Evolutionary conservation across 2,797 vertebrate genomes (phyloP), one percentile per base, ranked within the genome.

Genomic region (Ctenopoma multispine): DNA sequence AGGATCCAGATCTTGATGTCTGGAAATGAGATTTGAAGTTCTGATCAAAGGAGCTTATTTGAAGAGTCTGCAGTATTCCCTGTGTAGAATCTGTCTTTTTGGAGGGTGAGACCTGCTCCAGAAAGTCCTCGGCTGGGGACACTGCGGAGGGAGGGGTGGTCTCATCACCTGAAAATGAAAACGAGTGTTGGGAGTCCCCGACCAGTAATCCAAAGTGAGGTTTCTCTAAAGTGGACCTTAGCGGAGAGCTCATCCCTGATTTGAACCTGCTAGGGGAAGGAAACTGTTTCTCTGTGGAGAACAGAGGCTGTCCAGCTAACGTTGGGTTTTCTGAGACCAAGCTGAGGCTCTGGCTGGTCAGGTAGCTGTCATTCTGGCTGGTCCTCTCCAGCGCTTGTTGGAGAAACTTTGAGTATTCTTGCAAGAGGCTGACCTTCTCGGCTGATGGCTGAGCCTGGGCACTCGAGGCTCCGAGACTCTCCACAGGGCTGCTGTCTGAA

Each of bases 291-390:
- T 99, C 97, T 44, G 96, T 96, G 82, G 97, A 96, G 92, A 99
- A 99, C 86, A 97, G 93, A 82, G 97, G 95, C 81, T 98, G 96
- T 60, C 95, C 95, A 15, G 96, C 93, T 80, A 99, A 95, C 72
- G 95, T 95, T 87, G 96, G 96, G 93, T 94, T 96, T 90, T 99
- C 98, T 7, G 96, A 96, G 86, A 97, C 96, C 95, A 99, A 94
- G 87, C 97, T 97, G 94, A 99, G 97, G 95, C 96, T 97, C 61
- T 96, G 95, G 93, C 95, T 98, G 89, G 96, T 99, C 91, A 99
- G 95, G 95, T 98, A 99, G 93, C 96, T 97, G 94, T 99, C 98
- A 66, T 99, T 99, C 95, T 99, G 98, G 94, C 98, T 99, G 93
- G 98, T 99, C 94, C 98, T 95, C 92, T 99, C 98, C 92, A 99